These are phyloP conservation scores for Gastrophryne carolinensis DNA, from an alignment of 2,797 vertebrate genomes.

Conservation along the genomic window DNA sequence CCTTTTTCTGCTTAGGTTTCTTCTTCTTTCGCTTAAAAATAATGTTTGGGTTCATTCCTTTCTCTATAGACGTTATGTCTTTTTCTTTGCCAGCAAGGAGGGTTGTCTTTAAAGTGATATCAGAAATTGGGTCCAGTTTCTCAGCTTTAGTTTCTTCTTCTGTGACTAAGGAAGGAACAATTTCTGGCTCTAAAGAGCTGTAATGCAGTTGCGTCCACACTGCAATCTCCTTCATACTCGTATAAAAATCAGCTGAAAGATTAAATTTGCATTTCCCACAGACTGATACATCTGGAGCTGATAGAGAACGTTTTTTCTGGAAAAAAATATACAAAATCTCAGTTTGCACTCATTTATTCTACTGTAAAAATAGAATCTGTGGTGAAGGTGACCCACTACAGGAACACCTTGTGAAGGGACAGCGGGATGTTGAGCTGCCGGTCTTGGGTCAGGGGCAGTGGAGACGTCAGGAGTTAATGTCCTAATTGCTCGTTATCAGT, in stretches of 20 bases:
- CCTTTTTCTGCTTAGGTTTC: conserved; percentile 7
- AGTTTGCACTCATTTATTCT: background rate
- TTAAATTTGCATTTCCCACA: background rate
- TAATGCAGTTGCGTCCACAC: conserved; percentile 6
- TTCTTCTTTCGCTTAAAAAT: background rate
- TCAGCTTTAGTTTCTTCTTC: background rate
- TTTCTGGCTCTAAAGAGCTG: background rate
- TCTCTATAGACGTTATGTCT: background rate
- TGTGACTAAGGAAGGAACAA: background rate
- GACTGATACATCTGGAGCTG: conserved; percentile 22
- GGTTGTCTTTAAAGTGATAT: background rate
- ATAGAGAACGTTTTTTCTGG: conserved; percentile 12
- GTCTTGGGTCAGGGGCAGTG: no score
- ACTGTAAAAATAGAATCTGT: background rate
- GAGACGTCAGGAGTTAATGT: no score
- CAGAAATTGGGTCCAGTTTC: background rate
- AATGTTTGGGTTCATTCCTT: background rate
- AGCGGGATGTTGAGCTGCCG: background rate
- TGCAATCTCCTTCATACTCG: conserved; percentile 45
- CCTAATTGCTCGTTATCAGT: no score
- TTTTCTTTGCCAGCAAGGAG: background rate
- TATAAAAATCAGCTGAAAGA: conserved; percentile 36
- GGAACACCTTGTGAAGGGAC: background rate
- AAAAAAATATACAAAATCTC: background rate
- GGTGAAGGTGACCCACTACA: background rate